A percentile compares a stretch with the other conserved stretches of the same genome.
Conservation (phyloP, 2,797 vertebrate genomes). For the Acanthopagrus latus region DNA sequence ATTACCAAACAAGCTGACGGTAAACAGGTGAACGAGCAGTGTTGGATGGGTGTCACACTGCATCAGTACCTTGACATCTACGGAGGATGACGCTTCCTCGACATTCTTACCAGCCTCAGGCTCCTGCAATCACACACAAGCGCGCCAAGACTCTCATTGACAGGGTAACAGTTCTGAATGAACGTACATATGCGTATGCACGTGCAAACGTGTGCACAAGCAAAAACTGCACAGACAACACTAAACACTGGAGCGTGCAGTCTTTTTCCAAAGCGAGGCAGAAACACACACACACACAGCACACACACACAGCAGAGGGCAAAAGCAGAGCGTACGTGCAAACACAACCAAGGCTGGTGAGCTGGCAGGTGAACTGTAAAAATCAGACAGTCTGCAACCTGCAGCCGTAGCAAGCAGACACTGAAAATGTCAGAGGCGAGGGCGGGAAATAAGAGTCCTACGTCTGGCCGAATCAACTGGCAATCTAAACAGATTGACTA, state of each 20-base stretch:
- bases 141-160: slow-evolving; percentile 8
- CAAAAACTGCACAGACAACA: slow-evolving; percentile 3
- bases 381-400: not conserved
- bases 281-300: slow-evolving; percentile 4
- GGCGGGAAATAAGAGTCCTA: not conserved
- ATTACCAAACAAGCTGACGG: not conserved
- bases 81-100: slow-evolving; percentile 52
- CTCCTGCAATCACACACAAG: slow-evolving; percentile 63
- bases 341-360: slow-evolving; percentile 20
- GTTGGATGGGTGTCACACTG: not conserved
- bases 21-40: not conserved
- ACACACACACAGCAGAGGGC: slow-evolving; percentile 4
- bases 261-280: not conserved
- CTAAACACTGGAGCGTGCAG: slow-evolving; percentile 8
- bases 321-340: slow-evolving; percentile 39
- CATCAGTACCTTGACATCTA: slow-evolving; percentile 76
- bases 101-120: slow-evolving; percentile 64
- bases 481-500: slow-evolving; percentile 21
- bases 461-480: not conserved
- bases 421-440: not conserved
- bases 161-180: not conserved
- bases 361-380: not conserved
- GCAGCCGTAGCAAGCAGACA: slow-evolving; percentile 19
- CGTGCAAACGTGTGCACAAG: not conserved
- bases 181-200: not conserved